These are phyloP conservation scores for Pammene aurita DNA, from an alignment of 2,888 invertebrate genomes.

Conservation along the genomic window DNA sequence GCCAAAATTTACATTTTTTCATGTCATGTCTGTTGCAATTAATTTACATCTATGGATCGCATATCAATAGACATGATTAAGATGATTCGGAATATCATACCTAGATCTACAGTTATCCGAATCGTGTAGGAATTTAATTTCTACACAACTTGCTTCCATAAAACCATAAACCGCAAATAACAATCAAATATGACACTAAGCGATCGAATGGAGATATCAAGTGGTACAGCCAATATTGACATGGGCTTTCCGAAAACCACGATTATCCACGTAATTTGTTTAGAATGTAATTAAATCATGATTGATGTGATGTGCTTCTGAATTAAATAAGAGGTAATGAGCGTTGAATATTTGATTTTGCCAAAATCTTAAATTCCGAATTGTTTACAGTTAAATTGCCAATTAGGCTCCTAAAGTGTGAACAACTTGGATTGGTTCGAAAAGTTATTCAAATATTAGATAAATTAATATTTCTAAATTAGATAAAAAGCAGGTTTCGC, in stretches of 20 bases:
- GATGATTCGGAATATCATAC: too few species aligned
- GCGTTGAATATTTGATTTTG: slow-evolving; percentile 1
- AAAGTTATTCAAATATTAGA: too few species aligned
- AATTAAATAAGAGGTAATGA: slow-evolving; percentile 10
- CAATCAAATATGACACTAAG: slow-evolving; percentile 24
- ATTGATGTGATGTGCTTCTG: slow-evolving; percentile 17
- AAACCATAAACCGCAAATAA: too few species aligned
- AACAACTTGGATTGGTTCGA: too few species aligned
- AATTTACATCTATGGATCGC: too few species aligned
- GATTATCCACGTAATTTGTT: slow-evolving; percentile 29
- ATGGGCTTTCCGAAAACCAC: slow-evolving; percentile 27
- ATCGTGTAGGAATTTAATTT: background rate
- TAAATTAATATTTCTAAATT: too few species aligned
- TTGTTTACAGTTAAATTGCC: too few species aligned
- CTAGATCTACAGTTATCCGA: background rate
- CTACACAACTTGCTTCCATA: background rate
- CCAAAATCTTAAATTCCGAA: background rate
- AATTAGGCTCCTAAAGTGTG: too few species aligned
- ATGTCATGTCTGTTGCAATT: too few species aligned
- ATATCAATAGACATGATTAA: too few species aligned
- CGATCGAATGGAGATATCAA: slow-evolving; percentile 30
- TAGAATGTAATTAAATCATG: slow-evolving; percentile 33
- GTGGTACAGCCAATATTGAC: slow-evolving; percentile 35
- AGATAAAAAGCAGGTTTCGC: too few species aligned
- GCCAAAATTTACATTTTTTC: too few species aligned